These are phyloP conservation scores for Sphaerophoria taeniata DNA, from an alignment of 2,888 invertebrate genomes.

Conservation along the genomic window DNA sequence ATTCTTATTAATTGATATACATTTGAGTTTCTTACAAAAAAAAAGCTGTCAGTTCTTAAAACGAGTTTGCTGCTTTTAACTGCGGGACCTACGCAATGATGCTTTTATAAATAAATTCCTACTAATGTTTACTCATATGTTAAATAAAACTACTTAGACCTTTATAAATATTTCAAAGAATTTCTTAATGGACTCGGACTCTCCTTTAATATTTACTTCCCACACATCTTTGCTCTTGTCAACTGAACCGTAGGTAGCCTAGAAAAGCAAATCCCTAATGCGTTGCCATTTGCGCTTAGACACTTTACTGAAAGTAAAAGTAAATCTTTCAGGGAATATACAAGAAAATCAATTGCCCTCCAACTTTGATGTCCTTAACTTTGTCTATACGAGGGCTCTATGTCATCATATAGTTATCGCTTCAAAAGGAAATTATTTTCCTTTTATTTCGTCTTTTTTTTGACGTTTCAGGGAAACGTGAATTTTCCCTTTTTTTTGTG, in stretches of 20 bases:
- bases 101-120: no score
- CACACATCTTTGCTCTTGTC: background rate
- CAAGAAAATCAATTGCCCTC: constrained; percentile 8
- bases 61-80: no score
- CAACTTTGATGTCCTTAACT: constrained; percentile 17
- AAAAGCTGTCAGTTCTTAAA: no score
- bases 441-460: background rate
- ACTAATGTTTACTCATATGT: no score
- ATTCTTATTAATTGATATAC: no score
- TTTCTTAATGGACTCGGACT: no score
- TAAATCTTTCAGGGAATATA: background rate
- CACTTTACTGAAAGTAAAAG: background rate
- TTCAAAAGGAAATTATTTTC: constrained; percentile 6
- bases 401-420: background rate
- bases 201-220: no score
- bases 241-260: background rate
- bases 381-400: background rate
- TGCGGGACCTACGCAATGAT: no score
- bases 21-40: no score
- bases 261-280: background rate
- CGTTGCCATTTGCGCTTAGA: background rate
- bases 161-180: no score
- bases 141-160: no score
- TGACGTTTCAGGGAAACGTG: constrained; percentile 8
- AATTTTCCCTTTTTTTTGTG: background rate